A percentile compares a stretch with the other conserved stretches of the same genome.
phyloP scores from a whole-genome alignment of 2,797 vertebrate species.

The Tenualosa thibaudeaui region DNA sequence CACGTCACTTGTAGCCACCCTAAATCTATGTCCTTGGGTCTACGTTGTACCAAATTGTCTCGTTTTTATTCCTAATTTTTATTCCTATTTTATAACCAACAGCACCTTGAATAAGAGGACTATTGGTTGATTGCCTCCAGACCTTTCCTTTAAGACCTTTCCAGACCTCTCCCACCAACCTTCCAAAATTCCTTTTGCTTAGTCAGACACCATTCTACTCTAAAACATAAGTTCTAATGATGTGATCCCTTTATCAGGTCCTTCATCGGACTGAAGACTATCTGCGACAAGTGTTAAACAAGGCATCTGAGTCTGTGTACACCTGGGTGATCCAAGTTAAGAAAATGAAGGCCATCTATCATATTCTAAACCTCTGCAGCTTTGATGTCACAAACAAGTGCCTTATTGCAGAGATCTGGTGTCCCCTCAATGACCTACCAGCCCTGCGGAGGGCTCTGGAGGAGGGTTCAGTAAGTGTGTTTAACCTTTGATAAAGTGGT shows the following conservation, averaged over 20 bases:
- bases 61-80: too few relatives aligned
- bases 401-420: slow-evolving; percentile 97
- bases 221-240: background rate
- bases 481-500: background rate
- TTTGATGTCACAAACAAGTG: slow-evolving; percentile 99
- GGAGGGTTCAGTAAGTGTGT: slow-evolving; percentile 88
- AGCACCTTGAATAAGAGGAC: too few relatives aligned
- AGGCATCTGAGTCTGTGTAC: slow-evolving; percentile 90
- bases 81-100: too few relatives aligned
- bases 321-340: slow-evolving; percentile 90
- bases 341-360: slow-evolving; percentile 99
- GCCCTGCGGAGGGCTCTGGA: slow-evolving; percentile 83
- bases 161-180: background rate
- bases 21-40: too few relatives aligned
- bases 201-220: too few relatives aligned
- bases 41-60: too few relatives aligned
- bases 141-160: background rate
- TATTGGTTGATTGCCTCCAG: too few relatives aligned
- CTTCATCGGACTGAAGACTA: slow-evolving; percentile 94
- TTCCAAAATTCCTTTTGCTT: too few relatives aligned
- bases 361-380: slow-evolving; percentile 94
- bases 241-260: slow-evolving; percentile 72
- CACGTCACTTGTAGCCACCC: too few relatives aligned
- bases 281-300: slow-evolving; percentile 88
- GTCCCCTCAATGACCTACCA: slow-evolving; percentile 85